phyloP scores from a whole-genome alignment of 2,797 vertebrate species.

The Sparidentex hasta region DNA sequence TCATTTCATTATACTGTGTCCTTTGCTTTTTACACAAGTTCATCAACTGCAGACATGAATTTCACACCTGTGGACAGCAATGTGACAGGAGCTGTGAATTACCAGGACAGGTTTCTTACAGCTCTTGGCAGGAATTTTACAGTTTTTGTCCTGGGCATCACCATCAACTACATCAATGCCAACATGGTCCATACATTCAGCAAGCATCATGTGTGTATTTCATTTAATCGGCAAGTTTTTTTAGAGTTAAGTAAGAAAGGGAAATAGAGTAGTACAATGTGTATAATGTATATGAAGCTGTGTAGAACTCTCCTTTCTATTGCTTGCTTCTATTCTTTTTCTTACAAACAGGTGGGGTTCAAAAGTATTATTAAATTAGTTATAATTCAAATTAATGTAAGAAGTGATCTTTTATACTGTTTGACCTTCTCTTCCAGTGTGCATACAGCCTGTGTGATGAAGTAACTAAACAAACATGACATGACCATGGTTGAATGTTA shows the following conservation, averaged over 20 bases:
- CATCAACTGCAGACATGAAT: conserved; percentile 52
- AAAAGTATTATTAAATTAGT: not conserved
- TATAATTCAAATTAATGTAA: not conserved
- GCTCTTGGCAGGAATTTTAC: conserved; percentile 60
- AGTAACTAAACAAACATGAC: too few species aligned
- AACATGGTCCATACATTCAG: conserved; percentile 73
- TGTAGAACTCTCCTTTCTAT: too few species aligned
- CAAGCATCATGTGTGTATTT: conserved; percentile 55
- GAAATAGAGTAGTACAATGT: too few species aligned
- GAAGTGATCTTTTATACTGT: too few species aligned
- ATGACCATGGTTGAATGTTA: too few species aligned
- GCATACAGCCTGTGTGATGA: too few species aligned
- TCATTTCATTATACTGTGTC: not conserved
- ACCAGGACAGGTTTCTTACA: conserved; percentile 28
- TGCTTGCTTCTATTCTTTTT: too few species aligned
- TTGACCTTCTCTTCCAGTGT: too few species aligned
- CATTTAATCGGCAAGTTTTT: not conserved
- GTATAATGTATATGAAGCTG: not conserved
- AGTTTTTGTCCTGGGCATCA: conserved; percentile 58
- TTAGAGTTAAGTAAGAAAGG: not conserved
- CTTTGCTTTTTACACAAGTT: not conserved
- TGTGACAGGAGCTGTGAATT: not conserved
- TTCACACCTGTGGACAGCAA: conserved; percentile 24
- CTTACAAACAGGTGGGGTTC: not conserved
- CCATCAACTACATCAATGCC: conserved; percentile 76